Evolutionary conservation across 1,140 invertebrate species (phyloP).

Genomic region (Megalonaias nervosa): DNA sequence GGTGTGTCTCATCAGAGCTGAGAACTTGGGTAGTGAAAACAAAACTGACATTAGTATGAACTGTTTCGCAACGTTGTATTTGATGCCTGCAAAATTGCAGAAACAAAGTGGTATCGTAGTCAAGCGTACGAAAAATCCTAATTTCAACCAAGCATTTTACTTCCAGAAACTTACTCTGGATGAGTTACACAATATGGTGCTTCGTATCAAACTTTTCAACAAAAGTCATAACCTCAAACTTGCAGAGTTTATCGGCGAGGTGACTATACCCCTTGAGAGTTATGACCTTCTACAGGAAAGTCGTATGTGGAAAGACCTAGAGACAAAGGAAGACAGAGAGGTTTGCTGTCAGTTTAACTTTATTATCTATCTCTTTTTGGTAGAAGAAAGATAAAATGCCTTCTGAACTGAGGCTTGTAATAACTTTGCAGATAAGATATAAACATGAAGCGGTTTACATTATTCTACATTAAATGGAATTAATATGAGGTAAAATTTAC

Average conservation of each 20-base stretch:
- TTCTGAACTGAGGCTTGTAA: background rate
- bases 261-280: slow-evolving; percentile 55
- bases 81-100: slow-evolving; percentile 66
- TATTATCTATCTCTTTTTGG: background rate
- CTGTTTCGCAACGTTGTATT: slow-evolving; percentile 53
- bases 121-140: slow-evolving; percentile 60
- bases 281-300: slow-evolving; percentile 65
- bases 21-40: slow-evolving; percentile 55
- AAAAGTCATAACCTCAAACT: slow-evolving; percentile 59
- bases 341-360: slow-evolving; percentile 37
- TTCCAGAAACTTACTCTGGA: slow-evolving; percentile 59
- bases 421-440: background rate
- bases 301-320: slow-evolving; percentile 67
- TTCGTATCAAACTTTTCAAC: slow-evolving; percentile 62
- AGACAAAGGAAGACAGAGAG: slow-evolving; percentile 58
- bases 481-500: background rate
- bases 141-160: slow-evolving; percentile 62
- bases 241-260: slow-evolving; percentile 63
- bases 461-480: background rate
- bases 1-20: slow-evolving; percentile 59
- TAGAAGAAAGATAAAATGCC: background rate
- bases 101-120: slow-evolving; percentile 59
- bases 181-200: slow-evolving; percentile 50
- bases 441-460: background rate
- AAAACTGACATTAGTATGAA: slow-evolving; percentile 54